Evolutionary conservation across 2,797 vertebrate species (phyloP), one percentile per base, ranked within the genome.

Genomic region (Typhlichthys eigenmanni): DNA sequence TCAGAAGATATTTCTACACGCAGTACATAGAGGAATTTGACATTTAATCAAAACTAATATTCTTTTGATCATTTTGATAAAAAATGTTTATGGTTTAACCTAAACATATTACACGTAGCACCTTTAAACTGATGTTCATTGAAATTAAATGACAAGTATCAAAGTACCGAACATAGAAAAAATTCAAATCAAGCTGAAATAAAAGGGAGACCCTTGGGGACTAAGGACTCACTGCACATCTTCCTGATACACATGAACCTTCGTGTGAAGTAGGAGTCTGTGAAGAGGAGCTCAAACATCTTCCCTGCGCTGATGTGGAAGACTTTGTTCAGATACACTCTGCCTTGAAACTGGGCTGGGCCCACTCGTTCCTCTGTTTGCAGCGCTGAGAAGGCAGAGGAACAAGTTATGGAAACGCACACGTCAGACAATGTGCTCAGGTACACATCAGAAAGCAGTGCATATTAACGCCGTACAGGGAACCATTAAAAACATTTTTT

Each of bases 221-320:
- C 76, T 74, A 70, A 13, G 49, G 9, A 79, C 76, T 74, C 70
- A 98, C 97, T 95, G 82, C 92, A 94, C 69, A 96, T 96, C 80
- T 96, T 97, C 78, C 95, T 94, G 82, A 91, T 65, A 51, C 60
- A 82, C 85, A 91, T 75, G 82, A 98, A 98, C 74, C 92, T 93
- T 81, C 90, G 94, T 69, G 92, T 89, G 86, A 99, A 99, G 74
- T 68, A 78, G 13, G 98, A 98, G 72, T 95, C 94, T 0, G 92
- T 95, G 89, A 99, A 99, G 69, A 98, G 95, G 76, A 98, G 80
- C 73, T 96, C 95, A 75, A 98, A 99, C 96, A 99, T 95, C 81
- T 93, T 95, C 68, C 87, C 91, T 11, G 96, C 95, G 53, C 95
- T 95, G 78, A 98, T 91, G 84, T 90, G 93, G 76, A 96, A 99